Conservation (phyloP, 2,797 vertebrate species). For the Coracias cyanogaster region DNA sequence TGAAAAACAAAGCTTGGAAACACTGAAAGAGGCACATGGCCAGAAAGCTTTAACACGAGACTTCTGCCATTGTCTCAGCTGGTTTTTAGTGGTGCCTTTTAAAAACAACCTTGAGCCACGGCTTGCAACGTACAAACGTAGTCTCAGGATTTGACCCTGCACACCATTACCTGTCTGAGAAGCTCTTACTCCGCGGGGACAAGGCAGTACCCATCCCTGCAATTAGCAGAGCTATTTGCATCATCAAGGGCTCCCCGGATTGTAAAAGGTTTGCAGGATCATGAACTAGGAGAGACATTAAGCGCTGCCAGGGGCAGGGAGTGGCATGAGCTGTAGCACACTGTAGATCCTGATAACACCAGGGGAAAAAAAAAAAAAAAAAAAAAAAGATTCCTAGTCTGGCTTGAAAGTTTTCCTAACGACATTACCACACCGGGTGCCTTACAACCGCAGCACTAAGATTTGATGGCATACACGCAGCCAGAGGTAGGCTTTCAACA, state of each 20-base stretch:
- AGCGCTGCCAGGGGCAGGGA: slow-evolving; percentile 17
- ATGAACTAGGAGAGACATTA: neutral
- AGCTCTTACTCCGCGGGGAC: neutral
- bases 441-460: neutral
- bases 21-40: neutral
- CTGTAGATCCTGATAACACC: neutral
- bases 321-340: neutral
- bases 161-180: neutral
- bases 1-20: slow-evolving; percentile 23
- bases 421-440: neutral
- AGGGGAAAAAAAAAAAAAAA: neutral
- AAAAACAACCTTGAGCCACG: neutral
- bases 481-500: neutral
- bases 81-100: slow-evolving; percentile 17
- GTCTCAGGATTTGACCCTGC: neutral
- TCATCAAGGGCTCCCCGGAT: neutral
- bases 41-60: neutral
- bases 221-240: neutral
- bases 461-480: neutral
- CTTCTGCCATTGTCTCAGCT: neutral
- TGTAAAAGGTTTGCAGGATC: neutral
- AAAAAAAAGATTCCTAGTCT: neutral
- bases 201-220: neutral
- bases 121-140: neutral
- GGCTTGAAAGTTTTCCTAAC: neutral